Conservation (phyloP, 2,113 vertebrate genomes). For the Paramormyrops kingsleyae region DNA sequence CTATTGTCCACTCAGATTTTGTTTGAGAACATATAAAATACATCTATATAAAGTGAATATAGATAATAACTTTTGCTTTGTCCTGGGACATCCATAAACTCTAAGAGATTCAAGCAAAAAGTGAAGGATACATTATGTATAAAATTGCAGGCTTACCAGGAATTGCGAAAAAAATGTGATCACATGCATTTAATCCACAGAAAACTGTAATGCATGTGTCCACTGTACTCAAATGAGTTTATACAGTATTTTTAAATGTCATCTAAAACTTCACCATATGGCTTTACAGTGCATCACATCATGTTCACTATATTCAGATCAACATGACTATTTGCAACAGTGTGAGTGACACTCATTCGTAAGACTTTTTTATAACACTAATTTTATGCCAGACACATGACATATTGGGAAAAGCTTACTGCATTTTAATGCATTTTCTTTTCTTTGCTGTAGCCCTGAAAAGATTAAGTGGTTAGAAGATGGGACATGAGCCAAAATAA, state of each 20-base stretch:
- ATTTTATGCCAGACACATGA: neutral
- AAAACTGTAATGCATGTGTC: neutral
- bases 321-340: neutral
- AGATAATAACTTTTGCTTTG: neutral
- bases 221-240: neutral
- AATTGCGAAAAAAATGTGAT: neutral
- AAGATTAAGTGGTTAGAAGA: neutral
- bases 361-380: neutral
- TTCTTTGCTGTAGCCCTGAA: neutral
- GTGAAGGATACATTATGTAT: neutral
- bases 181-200: neutral
- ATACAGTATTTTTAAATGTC: neutral
- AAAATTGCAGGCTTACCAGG: neutral
- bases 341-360: neutral
- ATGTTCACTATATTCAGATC: neutral
- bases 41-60: neutral
- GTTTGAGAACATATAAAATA: slow-evolving; percentile 19
- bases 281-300: neutral
- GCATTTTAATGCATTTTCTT: neutral
- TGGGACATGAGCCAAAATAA: neutral
- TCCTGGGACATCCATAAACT: neutral
- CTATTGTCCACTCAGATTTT: neutral
- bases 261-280: neutral
- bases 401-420: neutral
- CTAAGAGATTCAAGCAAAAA: neutral